Percentiles rank a stretch among this genome's conserved stretches.
These are phyloP conservation scores for Drosophila rufa DNA, from an alignment of 1,140 invertebrate genomes.

Conservation along the genomic window DNA sequence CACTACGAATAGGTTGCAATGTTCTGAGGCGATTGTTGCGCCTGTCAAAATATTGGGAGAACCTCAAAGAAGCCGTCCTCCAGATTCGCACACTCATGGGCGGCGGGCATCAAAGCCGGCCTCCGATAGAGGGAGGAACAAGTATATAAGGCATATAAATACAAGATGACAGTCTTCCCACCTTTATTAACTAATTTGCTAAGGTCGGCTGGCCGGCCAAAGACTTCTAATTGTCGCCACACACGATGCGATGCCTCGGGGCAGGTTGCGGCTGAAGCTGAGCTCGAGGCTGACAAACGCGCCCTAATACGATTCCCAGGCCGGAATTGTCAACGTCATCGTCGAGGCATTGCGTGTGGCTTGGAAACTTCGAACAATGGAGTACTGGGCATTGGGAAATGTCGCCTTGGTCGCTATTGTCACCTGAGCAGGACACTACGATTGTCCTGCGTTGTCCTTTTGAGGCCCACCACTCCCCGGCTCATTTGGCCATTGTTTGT, in stretches of 20 bases:
- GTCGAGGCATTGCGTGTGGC: conserved; percentile 65
- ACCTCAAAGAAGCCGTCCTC: conserved; percentile 45
- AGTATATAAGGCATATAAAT: conserved; percentile 32
- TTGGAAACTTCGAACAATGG: conserved; percentile 26
- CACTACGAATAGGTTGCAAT: conserved; percentile 51
- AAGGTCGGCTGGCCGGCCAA: conserved; percentile 59
- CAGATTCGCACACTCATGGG: conserved; percentile 76
- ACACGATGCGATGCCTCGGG: conserved; percentile 39
- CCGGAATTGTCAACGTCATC: conserved; percentile 65
- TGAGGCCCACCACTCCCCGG: conserved; percentile 11
- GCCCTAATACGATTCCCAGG: conserved; percentile 69
- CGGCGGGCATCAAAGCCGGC: conserved; percentile 49
- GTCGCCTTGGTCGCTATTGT: conserved; percentile 62
- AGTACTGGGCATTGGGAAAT: conserved; percentile 58
- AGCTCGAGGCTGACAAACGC: conserved; percentile 24
- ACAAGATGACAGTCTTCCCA: conserved; percentile 70
- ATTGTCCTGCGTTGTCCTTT: conserved; percentile 35
- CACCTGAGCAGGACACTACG: conserved; percentile 61
- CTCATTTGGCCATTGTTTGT: conserved; percentile 38
- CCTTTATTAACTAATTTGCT: conserved; percentile 81
- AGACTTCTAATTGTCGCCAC: conserved; percentile 75
- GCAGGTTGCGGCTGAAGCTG: conserved; percentile 5
- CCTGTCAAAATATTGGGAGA: conserved; percentile 76
- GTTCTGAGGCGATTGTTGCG: conserved; percentile 66
- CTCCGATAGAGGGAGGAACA: conserved; percentile 10